Conservation (phyloP, 2,797 vertebrate species). For the Aphelocoma californica region DNA sequence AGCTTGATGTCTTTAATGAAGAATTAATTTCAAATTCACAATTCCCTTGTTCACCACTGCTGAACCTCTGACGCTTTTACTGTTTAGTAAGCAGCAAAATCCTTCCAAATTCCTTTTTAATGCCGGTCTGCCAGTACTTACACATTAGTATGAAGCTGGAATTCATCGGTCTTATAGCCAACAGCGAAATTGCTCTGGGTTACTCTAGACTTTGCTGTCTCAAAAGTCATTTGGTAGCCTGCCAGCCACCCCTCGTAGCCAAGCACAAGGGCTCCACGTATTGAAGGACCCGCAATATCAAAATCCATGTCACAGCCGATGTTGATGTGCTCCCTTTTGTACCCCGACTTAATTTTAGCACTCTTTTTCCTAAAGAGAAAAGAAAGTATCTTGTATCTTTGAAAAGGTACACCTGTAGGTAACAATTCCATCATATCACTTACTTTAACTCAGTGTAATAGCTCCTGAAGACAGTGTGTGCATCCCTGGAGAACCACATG, state of each 20-base stretch:
- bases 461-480: neutral
- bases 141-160: constrained; percentile 98
- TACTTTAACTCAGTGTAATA: neutral
- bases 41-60: neutral
- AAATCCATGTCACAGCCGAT: constrained; percentile 93
- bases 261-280: constrained; percentile 88
- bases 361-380: constrained; percentile 87
- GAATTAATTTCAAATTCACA: neutral
- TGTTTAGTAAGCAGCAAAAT: neutral
- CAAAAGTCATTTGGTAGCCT: constrained; percentile 96
- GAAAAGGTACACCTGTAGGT: neutral
- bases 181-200: constrained; percentile 98
- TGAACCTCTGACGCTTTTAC: neutral
- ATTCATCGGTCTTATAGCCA: constrained; percentile 95
- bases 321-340: constrained; percentile 93
- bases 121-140: constrained; percentile 72
- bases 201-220: constrained; percentile 89
- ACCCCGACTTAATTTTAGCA: constrained; percentile 91
- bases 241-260: constrained; percentile 96
- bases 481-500: neutral
- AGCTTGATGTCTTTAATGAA: neutral
- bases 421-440: neutral
- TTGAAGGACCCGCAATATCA: constrained; percentile 91
- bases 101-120: neutral
- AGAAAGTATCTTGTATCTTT: neutral